Evolutionary conservation across 2,797 vertebrate genomes (phyloP).

Genomic region (Sphaeramia orbicularis): DNA sequence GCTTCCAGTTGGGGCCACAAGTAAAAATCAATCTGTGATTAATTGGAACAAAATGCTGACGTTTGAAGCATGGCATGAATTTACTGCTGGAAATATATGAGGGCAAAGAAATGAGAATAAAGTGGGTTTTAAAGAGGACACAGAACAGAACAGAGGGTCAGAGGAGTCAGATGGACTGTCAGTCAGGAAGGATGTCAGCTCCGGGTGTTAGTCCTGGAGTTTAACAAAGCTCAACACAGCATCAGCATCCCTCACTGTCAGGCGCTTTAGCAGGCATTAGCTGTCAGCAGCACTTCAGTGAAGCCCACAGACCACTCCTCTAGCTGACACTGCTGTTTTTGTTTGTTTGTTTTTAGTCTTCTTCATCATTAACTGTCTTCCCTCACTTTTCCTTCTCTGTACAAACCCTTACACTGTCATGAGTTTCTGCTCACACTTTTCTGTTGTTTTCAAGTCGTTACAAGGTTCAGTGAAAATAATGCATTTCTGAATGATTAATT

Average conservation of each 20-base stretch:
- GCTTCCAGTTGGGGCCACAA: background rate
- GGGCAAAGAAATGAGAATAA: too few species aligned
- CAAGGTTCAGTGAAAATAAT: background rate
- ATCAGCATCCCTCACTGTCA: slow-evolving; percentile 62
- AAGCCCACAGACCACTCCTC: slow-evolving; percentile 20
- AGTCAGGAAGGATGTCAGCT: slow-evolving; percentile 34
- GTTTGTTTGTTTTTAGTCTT: too few species aligned
- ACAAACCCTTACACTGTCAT: background rate
- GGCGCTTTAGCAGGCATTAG: slow-evolving; percentile 13
- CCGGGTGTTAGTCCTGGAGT: background rate
- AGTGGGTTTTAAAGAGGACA: background rate
- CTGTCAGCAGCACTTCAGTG: slow-evolving; percentile 33
- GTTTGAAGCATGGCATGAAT: too few species aligned
- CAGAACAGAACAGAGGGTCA: background rate
- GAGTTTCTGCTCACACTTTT: background rate
- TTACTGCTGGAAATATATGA: too few species aligned
- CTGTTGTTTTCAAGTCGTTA: background rate
- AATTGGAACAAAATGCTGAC: too few species aligned
- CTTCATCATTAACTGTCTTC: slow-evolving; percentile 18
- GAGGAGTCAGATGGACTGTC: slow-evolving; percentile 18
- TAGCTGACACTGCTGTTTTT: slow-evolving; percentile 21
- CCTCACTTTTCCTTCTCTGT: background rate
- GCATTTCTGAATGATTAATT: background rate
- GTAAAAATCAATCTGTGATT: background rate
- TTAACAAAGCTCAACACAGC: slow-evolving; percentile 39